Base-by-base conservation (phyloP, 2,113 vertebrate genomes). In the Lucifuga dentata region DNA sequence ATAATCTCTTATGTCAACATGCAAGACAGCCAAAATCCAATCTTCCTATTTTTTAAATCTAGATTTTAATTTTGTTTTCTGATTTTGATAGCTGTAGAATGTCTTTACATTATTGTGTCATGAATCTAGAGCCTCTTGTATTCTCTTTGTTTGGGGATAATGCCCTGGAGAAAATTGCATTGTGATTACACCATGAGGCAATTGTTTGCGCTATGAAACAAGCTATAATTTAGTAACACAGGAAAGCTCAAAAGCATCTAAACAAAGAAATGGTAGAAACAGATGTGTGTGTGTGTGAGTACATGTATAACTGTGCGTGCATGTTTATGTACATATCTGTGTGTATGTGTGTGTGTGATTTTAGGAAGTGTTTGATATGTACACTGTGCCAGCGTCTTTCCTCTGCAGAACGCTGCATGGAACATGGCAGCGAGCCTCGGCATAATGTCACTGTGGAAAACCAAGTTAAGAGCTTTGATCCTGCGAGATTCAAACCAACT, bases 381-480 rank as follows among this genome's bases (percentile, higher is more conserved):
- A 11, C 39, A 23, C 2, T 2, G 59, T 55, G 85, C 83, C 80
- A 83, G 46, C 68, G 40, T 46, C 46, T 80, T 41, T 13, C 63
- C 81, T 68, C 74, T 56, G 40, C 68, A 36, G 59, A 15, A 48
- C n/a, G 13, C 65, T 8, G 36, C 73, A 39, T 59, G 82, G 80
- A 85, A 81, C 67, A 80, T 83, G 84, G 89, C 85, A 73, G 49
- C 1, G 17, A 36, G 78, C 80, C 84, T 77, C 1, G 26, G 58
- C 75, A 58, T 81, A 57, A 80, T 79, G 72, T 87, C 76, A 87
- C 12, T 71, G 64, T 56, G 62, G 61, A 81, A 80, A 85, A 67
- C 56, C 80, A 64, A 67, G 45, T 24, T 51, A 11, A 40, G 38
- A 59, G 15, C 44, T 85, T 80, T 84, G 77, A 89, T 86, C 78